phyloP scores from a whole-genome alignment of 1,140 invertebrate genomes.

The Macrotrachela quadricornifera region DNA sequence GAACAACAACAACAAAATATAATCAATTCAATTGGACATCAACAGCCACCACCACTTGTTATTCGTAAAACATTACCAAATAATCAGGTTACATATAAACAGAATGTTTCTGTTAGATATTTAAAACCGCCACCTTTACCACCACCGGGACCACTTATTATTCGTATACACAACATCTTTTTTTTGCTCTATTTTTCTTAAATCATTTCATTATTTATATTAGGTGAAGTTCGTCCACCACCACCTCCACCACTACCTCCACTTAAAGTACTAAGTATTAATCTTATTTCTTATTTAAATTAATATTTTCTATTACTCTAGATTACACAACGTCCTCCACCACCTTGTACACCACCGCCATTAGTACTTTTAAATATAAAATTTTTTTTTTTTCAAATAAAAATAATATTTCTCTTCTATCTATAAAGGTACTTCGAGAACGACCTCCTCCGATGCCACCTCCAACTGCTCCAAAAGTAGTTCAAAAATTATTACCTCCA shows the following conservation, averaged over 20 bases:
- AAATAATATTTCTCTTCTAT: too few species aligned
- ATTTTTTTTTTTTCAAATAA: too few species aligned
- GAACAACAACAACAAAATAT: too few species aligned
- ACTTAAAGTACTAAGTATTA: too few species aligned
- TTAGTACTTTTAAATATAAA: too few species aligned
- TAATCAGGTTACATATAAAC: not conserved
- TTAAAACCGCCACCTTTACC: slow-evolving; percentile 3
- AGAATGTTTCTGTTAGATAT: slow-evolving; percentile 4
- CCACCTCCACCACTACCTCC: slow-evolving; percentile 1
- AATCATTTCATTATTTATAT: too few species aligned
- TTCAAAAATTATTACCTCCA: not conserved
- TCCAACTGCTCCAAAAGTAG: not conserved
- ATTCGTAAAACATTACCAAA: not conserved
- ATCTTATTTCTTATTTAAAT: too few species aligned
- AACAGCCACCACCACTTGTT: not conserved
- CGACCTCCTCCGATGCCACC: not conserved
- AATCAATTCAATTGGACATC: too few species aligned
- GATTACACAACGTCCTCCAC: too few species aligned
- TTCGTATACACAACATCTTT: not conserved
- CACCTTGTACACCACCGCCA: too few species aligned
- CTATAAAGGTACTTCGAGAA: slow-evolving; percentile 3
- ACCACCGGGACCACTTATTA: slow-evolving; percentile 5
- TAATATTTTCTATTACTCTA: too few species aligned
- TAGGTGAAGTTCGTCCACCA: not conserved
- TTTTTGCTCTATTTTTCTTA: not conserved